Percentiles rank a stretch among this genome's conserved stretches.
These are phyloP conservation scores for Actinia equina DNA, from an alignment of 64 coral and sea anemone genomes.

Conservation along the genomic window DNA sequence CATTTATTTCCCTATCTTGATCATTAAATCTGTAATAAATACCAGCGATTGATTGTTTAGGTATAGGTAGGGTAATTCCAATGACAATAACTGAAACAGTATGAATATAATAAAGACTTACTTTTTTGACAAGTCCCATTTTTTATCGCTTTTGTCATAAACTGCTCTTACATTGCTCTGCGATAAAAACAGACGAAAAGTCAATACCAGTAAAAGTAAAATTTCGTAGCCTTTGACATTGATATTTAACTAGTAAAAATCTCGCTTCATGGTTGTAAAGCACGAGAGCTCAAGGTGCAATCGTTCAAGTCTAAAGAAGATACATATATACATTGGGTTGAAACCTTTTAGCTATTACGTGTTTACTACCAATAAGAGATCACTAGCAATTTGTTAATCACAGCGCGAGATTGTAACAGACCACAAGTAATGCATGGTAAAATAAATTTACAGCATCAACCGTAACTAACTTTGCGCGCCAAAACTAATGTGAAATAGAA, in stretches of 20 bases:
- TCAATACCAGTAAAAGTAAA: constrained; percentile 1
- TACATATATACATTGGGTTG: no score
- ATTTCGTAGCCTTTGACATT: neutral
- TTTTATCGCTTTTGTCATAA: neutral
- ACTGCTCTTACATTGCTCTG: constrained; percentile 12
- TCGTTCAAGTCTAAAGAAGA: no score
- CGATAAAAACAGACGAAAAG: constrained; percentile 10
- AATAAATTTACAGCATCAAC: no score
- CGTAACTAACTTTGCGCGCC: constrained; percentile 3
- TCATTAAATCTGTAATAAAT: constrained; percentile 4
- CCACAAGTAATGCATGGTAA: no score
- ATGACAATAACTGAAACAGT: neutral
- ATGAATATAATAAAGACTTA: neutral
- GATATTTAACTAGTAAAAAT: constrained; percentile 1
- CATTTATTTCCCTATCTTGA: neutral
- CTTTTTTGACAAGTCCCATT: constrained; percentile 16
- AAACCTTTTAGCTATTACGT: no score
- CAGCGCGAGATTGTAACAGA: no score
- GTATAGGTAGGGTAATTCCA: neutral
- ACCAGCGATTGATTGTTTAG: neutral
- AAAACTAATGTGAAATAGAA: neutral
- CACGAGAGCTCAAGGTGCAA: neutral
- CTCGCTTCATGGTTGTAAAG: neutral
- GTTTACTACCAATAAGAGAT: no score
- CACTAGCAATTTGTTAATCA: no score